These are phyloP conservation scores for Meriones unguiculatus DNA, from an alignment of 2,113 vertebrate genomes.

Conservation along the genomic window DNA sequence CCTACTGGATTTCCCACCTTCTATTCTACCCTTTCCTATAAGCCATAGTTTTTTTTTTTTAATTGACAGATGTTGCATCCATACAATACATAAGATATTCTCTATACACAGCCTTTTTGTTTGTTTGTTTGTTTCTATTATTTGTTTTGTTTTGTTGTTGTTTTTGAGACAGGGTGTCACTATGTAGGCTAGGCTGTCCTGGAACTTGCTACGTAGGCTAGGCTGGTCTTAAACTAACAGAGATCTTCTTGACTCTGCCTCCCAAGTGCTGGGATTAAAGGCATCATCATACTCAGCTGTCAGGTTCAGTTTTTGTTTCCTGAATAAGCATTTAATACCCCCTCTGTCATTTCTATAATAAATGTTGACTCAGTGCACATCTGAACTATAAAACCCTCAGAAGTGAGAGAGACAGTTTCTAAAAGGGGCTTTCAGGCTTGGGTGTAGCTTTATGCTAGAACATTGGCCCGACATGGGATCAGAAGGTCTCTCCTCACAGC, in stretches of 20 bases:
- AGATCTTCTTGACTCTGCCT: neutral
- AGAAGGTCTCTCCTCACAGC: neutral
- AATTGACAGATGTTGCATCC: too few relatives aligned
- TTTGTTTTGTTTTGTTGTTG: constrained; percentile 3
- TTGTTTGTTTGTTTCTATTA: neutral
- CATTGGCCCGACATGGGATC: neutral
- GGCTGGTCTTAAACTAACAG: neutral
- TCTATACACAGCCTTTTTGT: neutral
- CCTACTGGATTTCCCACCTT: too few relatives aligned
- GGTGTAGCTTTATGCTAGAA: neutral
- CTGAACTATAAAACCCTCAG: neutral
- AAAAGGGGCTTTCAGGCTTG: neutral
- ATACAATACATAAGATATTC: too few relatives aligned
- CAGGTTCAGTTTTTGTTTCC: neutral
- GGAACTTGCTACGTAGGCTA: neutral
- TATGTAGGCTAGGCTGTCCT: neutral
- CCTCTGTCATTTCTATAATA: neutral
- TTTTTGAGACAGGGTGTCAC: neutral
- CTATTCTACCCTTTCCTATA: too few relatives aligned
- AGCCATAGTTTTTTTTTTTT: too few relatives aligned
- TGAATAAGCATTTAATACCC: neutral
- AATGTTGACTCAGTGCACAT: neutral
- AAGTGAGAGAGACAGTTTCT: neutral
- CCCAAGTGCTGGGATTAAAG: neutral
- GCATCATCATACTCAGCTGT: neutral